Percentiles rank a stretch among this genome's conserved stretches.
Conservation (phyloP, 23 tunicate species). For the Ascidia mentula region DNA sequence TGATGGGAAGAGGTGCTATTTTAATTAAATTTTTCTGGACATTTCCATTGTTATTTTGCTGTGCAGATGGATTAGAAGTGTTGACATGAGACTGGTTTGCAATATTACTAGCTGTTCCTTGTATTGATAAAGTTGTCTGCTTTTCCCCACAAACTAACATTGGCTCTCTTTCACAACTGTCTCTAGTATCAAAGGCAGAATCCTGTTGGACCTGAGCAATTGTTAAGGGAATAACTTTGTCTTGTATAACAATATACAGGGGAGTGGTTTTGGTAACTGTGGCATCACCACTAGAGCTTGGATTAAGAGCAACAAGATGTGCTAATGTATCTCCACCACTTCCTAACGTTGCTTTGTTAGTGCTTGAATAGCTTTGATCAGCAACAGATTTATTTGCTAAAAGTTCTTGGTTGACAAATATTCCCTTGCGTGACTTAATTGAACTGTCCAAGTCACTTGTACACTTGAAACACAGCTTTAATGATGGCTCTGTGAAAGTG, state of each 20-base stretch:
- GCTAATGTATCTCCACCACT: conserved; percentile 44
- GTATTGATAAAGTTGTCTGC: neutral
- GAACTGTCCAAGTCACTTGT: neutral
- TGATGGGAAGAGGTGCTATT: conserved; percentile 75
- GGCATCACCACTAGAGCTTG: neutral
- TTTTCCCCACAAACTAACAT: neutral
- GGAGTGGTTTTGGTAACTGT: conserved; percentile 29
- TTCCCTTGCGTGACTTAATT: neutral
- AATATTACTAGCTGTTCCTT: neutral
- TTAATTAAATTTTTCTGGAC: conserved; percentile 51
- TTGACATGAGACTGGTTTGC: neutral
- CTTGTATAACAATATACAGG: conserved; percentile 59
- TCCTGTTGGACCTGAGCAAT: conserved; percentile 62
- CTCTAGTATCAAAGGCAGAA: neutral
- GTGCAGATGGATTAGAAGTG: neutral
- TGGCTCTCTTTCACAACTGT: neutral
- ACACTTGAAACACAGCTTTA: conserved; percentile 14
- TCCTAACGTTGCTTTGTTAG: neutral
- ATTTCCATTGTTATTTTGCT: neutral
- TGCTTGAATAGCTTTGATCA: neutral
- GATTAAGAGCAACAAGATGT: conserved; percentile 72
- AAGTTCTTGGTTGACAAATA: neutral
- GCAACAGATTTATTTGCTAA: neutral
- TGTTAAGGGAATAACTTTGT: conserved; percentile 68
- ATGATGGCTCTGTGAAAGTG: neutral